Conservation (phyloP, 2,888 invertebrate genomes). For the Adelognathus sp. region DNA sequence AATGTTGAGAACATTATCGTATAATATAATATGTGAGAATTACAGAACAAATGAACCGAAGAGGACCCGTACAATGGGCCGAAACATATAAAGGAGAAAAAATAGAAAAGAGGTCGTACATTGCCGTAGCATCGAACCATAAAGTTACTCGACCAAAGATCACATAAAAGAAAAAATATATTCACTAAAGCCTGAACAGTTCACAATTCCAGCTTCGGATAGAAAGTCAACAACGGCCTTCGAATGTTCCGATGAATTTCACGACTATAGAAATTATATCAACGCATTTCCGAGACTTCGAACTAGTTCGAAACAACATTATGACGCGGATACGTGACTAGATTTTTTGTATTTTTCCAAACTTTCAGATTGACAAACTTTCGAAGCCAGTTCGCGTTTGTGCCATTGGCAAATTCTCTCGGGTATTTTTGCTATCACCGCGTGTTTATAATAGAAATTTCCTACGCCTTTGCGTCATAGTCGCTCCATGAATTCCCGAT, state of each 20-base stretch:
- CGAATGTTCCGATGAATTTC: background rate
- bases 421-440: background rate
- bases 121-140: too few species aligned
- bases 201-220: background rate
- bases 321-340: background rate
- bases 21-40: too few species aligned
- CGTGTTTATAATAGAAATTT: conserved; percentile 4
- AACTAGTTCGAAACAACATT: background rate
- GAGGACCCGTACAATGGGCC: too few species aligned
- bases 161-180: too few species aligned
- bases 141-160: too few species aligned
- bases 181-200: too few species aligned
- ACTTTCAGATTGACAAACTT: background rate
- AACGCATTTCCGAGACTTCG: background rate
- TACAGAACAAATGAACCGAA: too few species aligned
- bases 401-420: background rate
- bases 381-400: background rate
- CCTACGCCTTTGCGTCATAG: conserved; percentile 58
- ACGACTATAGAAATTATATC: background rate
- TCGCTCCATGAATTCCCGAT: conserved; percentile 67
- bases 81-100: too few species aligned
- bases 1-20: too few species aligned
- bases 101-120: too few species aligned
- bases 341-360: background rate
- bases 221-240: background rate